Conservation (phyloP, 2,113 vertebrate genomes). For the Oceanites oceanicus region DNA sequence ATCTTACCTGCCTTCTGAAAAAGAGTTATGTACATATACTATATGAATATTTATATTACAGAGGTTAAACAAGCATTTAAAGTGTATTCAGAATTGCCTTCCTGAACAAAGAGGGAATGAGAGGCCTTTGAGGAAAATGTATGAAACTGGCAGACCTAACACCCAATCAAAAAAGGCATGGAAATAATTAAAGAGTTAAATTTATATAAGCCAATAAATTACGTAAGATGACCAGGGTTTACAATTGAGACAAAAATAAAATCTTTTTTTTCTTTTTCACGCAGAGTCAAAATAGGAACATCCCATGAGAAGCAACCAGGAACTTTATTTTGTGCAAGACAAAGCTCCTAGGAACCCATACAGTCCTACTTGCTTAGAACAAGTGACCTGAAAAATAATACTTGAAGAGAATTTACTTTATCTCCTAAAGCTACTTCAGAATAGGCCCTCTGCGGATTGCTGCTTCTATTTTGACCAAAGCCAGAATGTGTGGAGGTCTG, state of each 20-base stretch:
- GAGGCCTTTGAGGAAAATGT: background rate
- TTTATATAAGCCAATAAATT: background rate
- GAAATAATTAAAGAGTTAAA: background rate
- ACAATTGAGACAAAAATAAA: background rate
- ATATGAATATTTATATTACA: background rate
- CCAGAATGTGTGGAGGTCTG: background rate
- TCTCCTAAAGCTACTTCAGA: background rate
- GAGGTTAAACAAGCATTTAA: background rate
- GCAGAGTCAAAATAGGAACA: background rate
- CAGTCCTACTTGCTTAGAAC: background rate
- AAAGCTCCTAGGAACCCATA: background rate
- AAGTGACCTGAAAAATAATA: background rate
- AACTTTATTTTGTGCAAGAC: background rate
- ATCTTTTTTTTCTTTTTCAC: background rate
- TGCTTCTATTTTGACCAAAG: background rate
- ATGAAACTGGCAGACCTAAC: background rate
- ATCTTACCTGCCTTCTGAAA: background rate
- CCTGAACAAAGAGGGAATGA: background rate
- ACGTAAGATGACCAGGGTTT: background rate
- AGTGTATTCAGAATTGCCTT: background rate
- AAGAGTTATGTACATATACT: background rate
- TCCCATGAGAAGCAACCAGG: background rate
- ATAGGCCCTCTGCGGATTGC: background rate
- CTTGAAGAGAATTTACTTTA: background rate
- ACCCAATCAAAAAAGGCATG: background rate